Base-by-base conservation (phyloP, 2,888 invertebrate species). In the Phortica okadai region DNA sequence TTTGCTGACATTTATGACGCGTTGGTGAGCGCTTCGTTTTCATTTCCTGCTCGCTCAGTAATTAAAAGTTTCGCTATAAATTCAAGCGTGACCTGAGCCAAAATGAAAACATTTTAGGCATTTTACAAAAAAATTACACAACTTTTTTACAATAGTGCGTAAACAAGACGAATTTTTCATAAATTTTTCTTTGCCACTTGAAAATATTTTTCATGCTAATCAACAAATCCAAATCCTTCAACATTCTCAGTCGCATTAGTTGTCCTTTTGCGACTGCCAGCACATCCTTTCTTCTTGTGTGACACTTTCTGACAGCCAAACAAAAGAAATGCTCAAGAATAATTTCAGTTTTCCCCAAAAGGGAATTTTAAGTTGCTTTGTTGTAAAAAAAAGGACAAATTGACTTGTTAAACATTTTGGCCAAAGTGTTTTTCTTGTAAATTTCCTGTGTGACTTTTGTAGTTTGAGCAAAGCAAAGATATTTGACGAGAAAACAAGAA, bases 11-110 rank as follows among this genome's bases (percentile, higher is more conserved):
- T 8, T 50, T 50, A 50, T 50, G 50, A 50, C 50, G 50, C 25
- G 16, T 62, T 16, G 10, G 25, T 25, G 59, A 21, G 6, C 10
- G 10, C 0, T 5, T 3, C 42, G n/a, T 66, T 66, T 66, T 50
- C 6, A 11, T 50, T 14, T 50, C 8, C 33, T 33, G 33, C 33
- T 33, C 50, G 50, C 3, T 14, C 50, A 50, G 10, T 66, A 33
- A 66, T 66, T 66, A 66, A 66, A 66, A 66, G 41, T 66, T 66
- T 66, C 41, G 33, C 33, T 11, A 66, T 41, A 66, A 66, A 66
- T 66, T 66, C n/a, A 1, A 66, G 33, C 25, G 14, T 66, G 11
- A 41, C 66, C 42, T 66, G 6, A 14, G 25, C 41, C 10, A 8
- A 66, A 25, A 33, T 10, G 10, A 66, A 41, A 41, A 50, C 14